Conservation (phyloP, 2,888 invertebrate genomes). For the Eilema depressum region DNA sequence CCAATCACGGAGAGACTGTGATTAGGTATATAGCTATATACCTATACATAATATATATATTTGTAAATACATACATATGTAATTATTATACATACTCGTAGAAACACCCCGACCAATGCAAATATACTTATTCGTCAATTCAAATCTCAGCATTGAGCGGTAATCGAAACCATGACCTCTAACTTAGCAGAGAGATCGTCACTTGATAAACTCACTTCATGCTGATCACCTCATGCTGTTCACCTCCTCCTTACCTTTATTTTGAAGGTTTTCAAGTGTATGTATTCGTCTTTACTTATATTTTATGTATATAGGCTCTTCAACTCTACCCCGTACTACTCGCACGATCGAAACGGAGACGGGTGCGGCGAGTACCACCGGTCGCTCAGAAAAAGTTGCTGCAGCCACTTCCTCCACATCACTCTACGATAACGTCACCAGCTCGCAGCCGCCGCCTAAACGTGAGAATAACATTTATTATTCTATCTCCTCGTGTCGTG, state of each 20-base stretch:
- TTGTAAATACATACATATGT: too few species aligned
- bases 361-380: conserved; percentile 83
- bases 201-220: neutral
- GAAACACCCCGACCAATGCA: too few species aligned
- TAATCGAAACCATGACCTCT: too few species aligned
- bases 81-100: too few species aligned
- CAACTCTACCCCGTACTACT: conserved; percentile 93
- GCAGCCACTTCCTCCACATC: conserved; percentile 96
- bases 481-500: too few species aligned
- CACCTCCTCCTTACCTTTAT: neutral
- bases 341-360: conserved; percentile 90
- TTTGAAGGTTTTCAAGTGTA: neutral
- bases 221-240: neutral
- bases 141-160: too few species aligned
- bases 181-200: too few species aligned
- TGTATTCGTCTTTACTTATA: neutral
- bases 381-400: conserved; percentile 91
- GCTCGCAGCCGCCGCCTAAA: conserved; percentile 83
- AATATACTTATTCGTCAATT: too few species aligned
- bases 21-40: too few species aligned
- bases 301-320: conserved; percentile 88
- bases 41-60: too few species aligned
- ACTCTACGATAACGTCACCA: conserved; percentile 94
- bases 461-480: conserved; percentile 62
- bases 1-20: too few species aligned